Conservation (phyloP, 2,113 vertebrate genomes). For the Pogona vitticeps region DNA sequence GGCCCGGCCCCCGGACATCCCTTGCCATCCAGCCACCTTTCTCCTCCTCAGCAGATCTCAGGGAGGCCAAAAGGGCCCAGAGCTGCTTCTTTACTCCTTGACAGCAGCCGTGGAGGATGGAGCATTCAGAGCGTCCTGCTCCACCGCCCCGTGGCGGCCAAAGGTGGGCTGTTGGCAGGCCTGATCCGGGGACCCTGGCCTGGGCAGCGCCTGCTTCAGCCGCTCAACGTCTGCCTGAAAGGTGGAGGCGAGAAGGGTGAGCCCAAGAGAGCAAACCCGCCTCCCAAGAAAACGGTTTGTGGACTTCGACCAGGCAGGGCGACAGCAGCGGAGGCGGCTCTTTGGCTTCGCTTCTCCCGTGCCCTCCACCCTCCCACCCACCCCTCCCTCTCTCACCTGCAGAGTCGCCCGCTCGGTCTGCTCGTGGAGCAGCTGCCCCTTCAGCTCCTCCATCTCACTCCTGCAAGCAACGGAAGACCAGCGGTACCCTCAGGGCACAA, state of each 20-base stretch:
- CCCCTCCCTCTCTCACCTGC: slow-evolving; percentile 10
- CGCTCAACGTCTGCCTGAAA: background rate
- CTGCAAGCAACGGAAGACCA: background rate
- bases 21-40: no score
- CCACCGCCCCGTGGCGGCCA: background rate
- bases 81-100: background rate
- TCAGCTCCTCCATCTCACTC: slow-evolving; percentile 48
- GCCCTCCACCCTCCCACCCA: no score
- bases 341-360: no score
- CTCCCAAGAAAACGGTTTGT: no score
- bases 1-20: no score
- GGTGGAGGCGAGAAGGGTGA: no score
- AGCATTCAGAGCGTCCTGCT: no score
- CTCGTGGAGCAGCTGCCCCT: slow-evolving; percentile 25
- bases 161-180: background rate
- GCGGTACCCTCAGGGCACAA: no score
- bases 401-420: slow-evolving; percentile 33
- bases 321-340: no score
- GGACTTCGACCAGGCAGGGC: background rate
- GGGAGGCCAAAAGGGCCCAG: background rate
- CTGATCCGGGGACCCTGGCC: background rate
- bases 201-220: background rate
- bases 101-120: background rate
- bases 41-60: background rate
- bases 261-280: background rate